Base-by-base conservation (phyloP, 1,140 invertebrate genomes). In the Archivesica marissinica region DNA sequence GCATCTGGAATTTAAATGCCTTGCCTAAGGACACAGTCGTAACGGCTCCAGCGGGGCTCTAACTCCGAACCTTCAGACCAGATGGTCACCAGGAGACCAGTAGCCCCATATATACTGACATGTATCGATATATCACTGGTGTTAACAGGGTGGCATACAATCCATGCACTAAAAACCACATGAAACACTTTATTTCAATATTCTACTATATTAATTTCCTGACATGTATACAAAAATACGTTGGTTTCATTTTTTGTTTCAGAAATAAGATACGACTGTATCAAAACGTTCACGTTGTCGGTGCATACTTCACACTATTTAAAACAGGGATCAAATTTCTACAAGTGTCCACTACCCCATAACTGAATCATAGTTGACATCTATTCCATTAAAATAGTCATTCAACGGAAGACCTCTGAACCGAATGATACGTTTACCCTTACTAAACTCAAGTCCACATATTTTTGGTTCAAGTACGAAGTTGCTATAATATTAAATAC, bases 371-470 rank as follows among this genome's bases (percentile, higher is more conserved):
- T 52, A 25, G 25, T 44, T 72, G 68, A 33, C 68, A 50, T 72
- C 39, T 33, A 72, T n/a, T 44, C 20, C 1, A 50, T 72, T 47
- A 44, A 30, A 33, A 50, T 20, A 6, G 6, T 35, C 59, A 64
- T 50, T 72, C 68, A 72, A 33, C 15, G 39, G 68, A 72, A 72
- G 44, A 33, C 25, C 44, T 72, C 3, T 30, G 25, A 52, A 7
- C 68, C 13, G 4, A 64, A 30, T 25, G 15, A 47, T 17, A 72
- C 6, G 25, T 72, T 33, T 72, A 50, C 64, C 41, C 41, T 33
- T 2, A 72, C 68, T 70, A 41, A 39, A 72, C 68, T 44, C 28
- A 72, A 47, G 68, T 72, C 44, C 68, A 44, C 25, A 47, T 33
- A 47, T 33, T 72, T 33, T 50, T 50, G 0, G 44, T 41, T 72